phyloP scores from a whole-genome alignment of 2,888 invertebrate genomes.

The Zygogramma bicolorata region DNA sequence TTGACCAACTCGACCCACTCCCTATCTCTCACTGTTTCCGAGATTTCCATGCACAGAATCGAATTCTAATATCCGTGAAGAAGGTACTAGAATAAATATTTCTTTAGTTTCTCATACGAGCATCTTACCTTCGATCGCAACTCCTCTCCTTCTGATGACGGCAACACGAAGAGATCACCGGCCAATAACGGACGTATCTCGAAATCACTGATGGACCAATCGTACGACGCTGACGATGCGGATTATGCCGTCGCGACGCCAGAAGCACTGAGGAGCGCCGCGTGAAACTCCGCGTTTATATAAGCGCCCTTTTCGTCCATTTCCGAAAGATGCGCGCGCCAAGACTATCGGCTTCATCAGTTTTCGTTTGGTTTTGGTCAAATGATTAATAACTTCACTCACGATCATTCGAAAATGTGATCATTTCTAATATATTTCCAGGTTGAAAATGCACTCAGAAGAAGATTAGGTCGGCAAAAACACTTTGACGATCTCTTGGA shows the following conservation, averaged over 20 bases:
- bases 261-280: constrained; percentile 43
- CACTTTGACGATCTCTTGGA: too few species aligned
- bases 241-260: constrained; percentile 48
- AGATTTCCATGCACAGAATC: too few species aligned
- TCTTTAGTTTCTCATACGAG: too few species aligned
- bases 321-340: constrained; percentile 44
- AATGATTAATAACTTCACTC: too few species aligned
- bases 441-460: background rate
- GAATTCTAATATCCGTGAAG: too few species aligned
- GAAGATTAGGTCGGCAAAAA: too few species aligned
- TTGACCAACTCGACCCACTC: too few species aligned
- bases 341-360: background rate
- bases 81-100: too few species aligned
- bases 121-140: background rate
- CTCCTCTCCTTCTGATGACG: background rate
- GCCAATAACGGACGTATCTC: background rate
- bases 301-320: constrained; percentile 40
- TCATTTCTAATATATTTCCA: background rate
- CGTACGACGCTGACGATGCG: background rate
- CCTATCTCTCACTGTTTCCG: too few species aligned
- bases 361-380: background rate
- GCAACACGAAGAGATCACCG: background rate
- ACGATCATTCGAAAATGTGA: too few species aligned
- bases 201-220: background rate
- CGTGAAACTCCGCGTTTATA: constrained; percentile 49